Evolutionary conservation across 2,113 vertebrate species (phyloP), one percentile per base, ranked within the genome.

Genomic region (Anser brachyrhynchus): DNA sequence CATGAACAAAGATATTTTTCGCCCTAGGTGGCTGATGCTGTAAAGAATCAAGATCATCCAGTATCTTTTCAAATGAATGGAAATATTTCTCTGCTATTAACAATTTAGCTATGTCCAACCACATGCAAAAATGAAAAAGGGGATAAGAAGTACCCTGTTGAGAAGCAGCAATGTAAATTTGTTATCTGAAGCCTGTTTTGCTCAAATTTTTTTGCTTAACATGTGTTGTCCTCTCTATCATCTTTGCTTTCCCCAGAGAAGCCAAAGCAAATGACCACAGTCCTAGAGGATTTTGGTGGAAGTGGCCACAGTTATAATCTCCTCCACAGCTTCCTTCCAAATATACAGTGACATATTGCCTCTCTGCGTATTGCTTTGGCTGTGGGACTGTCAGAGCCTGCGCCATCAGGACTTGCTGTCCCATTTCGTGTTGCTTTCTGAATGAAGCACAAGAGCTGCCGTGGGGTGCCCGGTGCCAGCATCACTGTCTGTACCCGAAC

Each of bases 161-260:
- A 64, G 37, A 76, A 90, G 31, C 39, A 89, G 22, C 80, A 88
- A 52, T 46, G 74, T 71, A 93, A 93, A 88, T 49, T 52, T 84
- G 43, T 93, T 88, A 76, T 35, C 31, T 93, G 76, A 91, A 90
- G 81, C 29, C 54, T 86, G 16, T 37, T 37, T 74, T 75, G 35
- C 57, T 64, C 28, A 81, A 28, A 23, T 11, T 5, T 9, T 46
- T 49, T 49, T 49, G 46, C 46, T 49, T 20, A 44, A 57, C 6
- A 4, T n/a, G 35, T 89, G 75, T 74, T 51, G 64, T 25, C 22
- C 82, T 31, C 11, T 81, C 41, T 65, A 2, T 41, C 23, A n/a
- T 4, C 6, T 69, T 79, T n/a, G 7, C 11, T 86, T 72, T 91
- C 28, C 18, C 7, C 1, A 4, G 49, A 93, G 35, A 6, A 69